Conservation (phyloP, 2,888 invertebrate genomes). For the Polylopha cassiicola region DNA sequence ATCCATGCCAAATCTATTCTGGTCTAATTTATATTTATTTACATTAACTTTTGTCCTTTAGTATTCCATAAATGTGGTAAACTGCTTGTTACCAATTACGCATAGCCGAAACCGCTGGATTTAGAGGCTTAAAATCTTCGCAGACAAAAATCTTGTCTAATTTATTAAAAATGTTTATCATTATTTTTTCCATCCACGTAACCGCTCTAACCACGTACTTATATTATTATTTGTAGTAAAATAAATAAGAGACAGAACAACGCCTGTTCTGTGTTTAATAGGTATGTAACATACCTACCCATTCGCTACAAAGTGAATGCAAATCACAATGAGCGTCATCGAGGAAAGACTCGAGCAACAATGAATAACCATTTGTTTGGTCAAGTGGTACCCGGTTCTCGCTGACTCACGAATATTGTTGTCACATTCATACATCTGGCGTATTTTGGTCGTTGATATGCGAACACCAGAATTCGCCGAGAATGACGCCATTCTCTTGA, state of each 20-base stretch:
- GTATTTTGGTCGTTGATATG: slow-evolving; percentile 63
- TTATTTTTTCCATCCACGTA: too few relatives aligned
- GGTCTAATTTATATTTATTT: slow-evolving; percentile 10
- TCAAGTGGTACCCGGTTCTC: slow-evolving; percentile 53
- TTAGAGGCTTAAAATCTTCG: too few relatives aligned
- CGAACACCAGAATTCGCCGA: slow-evolving; percentile 57
- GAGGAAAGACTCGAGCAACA: slow-evolving; percentile 50
- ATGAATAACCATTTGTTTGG: slow-evolving; percentile 68
- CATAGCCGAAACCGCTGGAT: too few relatives aligned
- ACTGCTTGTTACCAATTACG: too few relatives aligned
- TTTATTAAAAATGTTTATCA: too few relatives aligned
- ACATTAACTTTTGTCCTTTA: too few relatives aligned
- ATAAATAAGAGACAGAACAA: too few relatives aligned
- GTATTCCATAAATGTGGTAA: too few relatives aligned
- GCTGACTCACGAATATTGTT: slow-evolving; percentile 71
- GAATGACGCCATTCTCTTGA: slow-evolving; percentile 68
- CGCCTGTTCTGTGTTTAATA: too few relatives aligned
- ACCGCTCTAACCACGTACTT: too few relatives aligned
- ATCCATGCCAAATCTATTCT: slow-evolving; percentile 38
- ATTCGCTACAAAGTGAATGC: slow-evolving; percentile 18
- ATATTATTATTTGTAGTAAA: too few relatives aligned
- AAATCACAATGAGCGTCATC: slow-evolving; percentile 40
- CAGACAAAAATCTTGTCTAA: too few relatives aligned
- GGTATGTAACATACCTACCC: not conserved
- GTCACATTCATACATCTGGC: slow-evolving; percentile 62